phyloP scores from a whole-genome alignment of 2,113 vertebrate genomes.

The Podarcis cretensis region DNA sequence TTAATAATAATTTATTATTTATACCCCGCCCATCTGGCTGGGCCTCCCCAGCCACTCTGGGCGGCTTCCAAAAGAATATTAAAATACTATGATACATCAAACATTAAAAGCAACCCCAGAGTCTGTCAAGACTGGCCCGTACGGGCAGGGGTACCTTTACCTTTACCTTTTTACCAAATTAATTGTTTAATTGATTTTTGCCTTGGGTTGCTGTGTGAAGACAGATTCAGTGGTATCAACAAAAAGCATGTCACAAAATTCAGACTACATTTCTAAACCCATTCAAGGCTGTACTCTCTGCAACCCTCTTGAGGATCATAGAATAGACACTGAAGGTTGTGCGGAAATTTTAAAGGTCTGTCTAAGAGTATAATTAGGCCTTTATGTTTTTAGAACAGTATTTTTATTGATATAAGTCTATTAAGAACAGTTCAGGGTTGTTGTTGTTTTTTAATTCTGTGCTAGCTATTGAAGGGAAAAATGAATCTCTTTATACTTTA shows the following conservation, averaged over 20 bases:
- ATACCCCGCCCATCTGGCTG: too few species aligned
- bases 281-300: neutral
- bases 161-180: too few species aligned
- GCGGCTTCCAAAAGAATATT: too few species aligned
- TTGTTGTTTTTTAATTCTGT: constrained; percentile 8
- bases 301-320: neutral
- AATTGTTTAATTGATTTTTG: too few species aligned
- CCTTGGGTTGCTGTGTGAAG: neutral
- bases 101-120: too few species aligned
- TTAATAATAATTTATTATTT: too few species aligned
- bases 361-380: neutral
- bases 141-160: too few species aligned
- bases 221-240: neutral
- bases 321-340: neutral
- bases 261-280: neutral
- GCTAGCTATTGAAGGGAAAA: neutral
- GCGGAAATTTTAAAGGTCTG: neutral
- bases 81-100: too few species aligned
- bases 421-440: neutral
- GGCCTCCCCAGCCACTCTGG: too few species aligned
- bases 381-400: neutral
- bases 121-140: too few species aligned
- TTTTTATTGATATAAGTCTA: neutral
- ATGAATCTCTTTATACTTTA: neutral
- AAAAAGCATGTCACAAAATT: neutral